Evolutionary conservation across 2,888 invertebrate genomes (phyloP).

Genomic region (Coenonympha glycerion): DNA sequence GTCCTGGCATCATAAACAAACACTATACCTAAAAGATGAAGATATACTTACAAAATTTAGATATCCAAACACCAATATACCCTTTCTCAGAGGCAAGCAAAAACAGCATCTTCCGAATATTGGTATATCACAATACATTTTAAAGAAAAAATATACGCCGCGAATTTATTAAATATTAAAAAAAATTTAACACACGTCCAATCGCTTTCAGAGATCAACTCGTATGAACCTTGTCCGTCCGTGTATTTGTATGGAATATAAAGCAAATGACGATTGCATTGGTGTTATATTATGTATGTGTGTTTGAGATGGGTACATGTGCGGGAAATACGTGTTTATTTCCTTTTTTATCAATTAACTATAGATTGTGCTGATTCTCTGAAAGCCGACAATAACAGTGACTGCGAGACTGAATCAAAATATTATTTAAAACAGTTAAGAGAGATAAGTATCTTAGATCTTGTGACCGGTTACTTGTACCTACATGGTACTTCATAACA

Average conservation of each 20-base stretch:
- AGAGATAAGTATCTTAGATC: too few relatives aligned
- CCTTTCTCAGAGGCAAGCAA: conserved; percentile 55
- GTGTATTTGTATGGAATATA: neutral
- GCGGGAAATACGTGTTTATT: neutral
- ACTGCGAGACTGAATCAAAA: too few relatives aligned
- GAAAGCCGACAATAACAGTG: neutral
- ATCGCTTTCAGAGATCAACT: neutral
- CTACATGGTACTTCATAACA: too few relatives aligned
- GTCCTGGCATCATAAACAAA: neutral
- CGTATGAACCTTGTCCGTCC: neutral
- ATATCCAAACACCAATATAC: conserved; percentile 53
- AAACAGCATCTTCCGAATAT: conserved; percentile 53
- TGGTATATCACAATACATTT: conserved; percentile 57
- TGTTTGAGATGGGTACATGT: too few relatives aligned
- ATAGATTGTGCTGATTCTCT: neutral
- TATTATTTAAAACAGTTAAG: too few relatives aligned
- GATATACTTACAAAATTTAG: conserved; percentile 50
- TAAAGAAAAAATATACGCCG: conserved; percentile 7
- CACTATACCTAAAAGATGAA: neutral
- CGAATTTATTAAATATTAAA: conserved; percentile 1
- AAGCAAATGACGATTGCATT: too few relatives aligned
- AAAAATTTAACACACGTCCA: neutral
- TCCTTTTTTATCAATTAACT: neutral
- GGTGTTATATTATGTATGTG: too few relatives aligned
- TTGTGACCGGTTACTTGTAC: too few relatives aligned